phyloP scores from a whole-genome alignment of 2,888 invertebrate species.

The Bugulina stolonifera region DNA sequence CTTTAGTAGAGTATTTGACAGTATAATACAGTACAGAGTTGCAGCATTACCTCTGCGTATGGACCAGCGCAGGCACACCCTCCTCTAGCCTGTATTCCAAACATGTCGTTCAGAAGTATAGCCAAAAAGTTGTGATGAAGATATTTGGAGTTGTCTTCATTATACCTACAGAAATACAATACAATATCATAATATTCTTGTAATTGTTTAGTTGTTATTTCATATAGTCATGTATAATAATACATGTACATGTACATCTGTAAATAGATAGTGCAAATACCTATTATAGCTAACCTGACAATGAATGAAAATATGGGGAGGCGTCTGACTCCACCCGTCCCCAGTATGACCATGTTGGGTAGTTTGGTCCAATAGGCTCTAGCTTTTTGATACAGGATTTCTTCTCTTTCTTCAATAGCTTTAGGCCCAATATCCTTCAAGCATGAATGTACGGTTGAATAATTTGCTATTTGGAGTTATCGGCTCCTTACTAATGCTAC shows the following conservation, averaged over 20 bases:
- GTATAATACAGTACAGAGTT: too few species aligned
- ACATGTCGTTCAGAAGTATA: conserved; percentile 36
- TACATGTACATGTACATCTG: too few species aligned
- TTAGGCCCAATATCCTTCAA: conserved; percentile 29
- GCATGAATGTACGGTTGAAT: too few species aligned
- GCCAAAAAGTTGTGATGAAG: conserved; percentile 38
- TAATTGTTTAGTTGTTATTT: too few species aligned
- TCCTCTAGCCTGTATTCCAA: conserved; percentile 37
- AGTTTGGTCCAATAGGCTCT: neutral
- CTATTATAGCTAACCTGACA: conserved; percentile 56
- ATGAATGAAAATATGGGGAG: conserved; percentile 78
- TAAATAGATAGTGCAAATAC: too few species aligned
- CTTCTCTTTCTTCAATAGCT: conserved; percentile 29
- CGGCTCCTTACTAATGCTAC: neutral
- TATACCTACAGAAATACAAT: neutral
- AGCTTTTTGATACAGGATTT: conserved; percentile 29
- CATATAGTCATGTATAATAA: too few species aligned
- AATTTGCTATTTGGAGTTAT: neutral
- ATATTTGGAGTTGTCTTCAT: conserved; percentile 30
- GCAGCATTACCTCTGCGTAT: conserved; percentile 35
- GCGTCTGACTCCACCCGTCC: conserved; percentile 55
- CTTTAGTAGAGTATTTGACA: too few species aligned
- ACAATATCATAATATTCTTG: too few species aligned
- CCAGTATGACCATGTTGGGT: conserved; percentile 62
- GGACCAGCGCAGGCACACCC: conserved; percentile 42